Percentiles rank a stretch among this genome's conserved stretches.
Conservation (phyloP, 2,888 invertebrate species). For the Oxystoma pomonae region DNA sequence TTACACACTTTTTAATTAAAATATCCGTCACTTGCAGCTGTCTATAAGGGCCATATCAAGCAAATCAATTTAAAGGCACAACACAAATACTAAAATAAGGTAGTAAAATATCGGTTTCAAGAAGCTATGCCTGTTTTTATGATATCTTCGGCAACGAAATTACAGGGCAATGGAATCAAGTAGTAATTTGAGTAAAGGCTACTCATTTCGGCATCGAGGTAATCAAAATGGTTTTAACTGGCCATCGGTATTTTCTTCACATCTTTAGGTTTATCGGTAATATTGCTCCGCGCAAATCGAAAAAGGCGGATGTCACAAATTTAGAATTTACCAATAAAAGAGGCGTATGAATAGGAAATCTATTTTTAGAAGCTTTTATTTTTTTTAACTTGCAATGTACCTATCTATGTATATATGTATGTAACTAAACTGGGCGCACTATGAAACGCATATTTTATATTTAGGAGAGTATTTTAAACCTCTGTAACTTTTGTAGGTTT, state of each 20-base stretch:
- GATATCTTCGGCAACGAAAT: conserved; percentile 41
- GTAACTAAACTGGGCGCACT: too few species aligned
- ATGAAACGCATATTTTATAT: too few species aligned
- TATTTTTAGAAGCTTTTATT: too few species aligned
- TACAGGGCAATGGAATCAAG: conserved; percentile 41
- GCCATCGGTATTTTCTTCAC: not conserved
- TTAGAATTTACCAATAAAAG: too few species aligned
- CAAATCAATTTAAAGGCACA: conserved; percentile 36
- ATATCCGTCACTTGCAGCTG: conserved; percentile 12
- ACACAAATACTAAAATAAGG: conserved; percentile 40
- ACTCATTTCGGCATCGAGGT: conserved; percentile 34
- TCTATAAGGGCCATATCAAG: conserved; percentile 12
- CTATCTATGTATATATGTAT: too few species aligned
- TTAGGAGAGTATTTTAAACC: too few species aligned
- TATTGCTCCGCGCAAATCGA: too few species aligned
- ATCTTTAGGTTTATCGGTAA: not conserved
- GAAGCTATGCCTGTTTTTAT: conserved; percentile 32
- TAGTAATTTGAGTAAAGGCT: conserved; percentile 42
- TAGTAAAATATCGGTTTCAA: conserved; percentile 34
- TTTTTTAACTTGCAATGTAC: too few species aligned
- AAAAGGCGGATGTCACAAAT: too few species aligned
- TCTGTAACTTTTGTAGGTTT: too few species aligned
- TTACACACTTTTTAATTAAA: not conserved
- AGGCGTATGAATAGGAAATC: too few species aligned
- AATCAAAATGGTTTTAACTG: not conserved